Evolutionary conservation across 2,888 invertebrate species (phyloP).

Genomic region (Agrochola macilenta): DNA sequence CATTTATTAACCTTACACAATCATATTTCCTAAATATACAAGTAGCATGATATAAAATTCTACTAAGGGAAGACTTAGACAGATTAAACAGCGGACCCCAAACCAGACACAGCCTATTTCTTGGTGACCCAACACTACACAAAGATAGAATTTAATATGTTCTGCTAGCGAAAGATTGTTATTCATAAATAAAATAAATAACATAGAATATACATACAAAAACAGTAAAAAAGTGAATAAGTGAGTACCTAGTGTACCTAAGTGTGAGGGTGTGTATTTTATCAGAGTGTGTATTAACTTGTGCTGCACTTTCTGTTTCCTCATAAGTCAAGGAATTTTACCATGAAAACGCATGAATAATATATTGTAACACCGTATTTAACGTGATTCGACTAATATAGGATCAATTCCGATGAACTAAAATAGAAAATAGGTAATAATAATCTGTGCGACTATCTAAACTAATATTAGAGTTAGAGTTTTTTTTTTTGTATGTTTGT

Average conservation of each 20-base stretch:
- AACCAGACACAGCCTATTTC: background rate
- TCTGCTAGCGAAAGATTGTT: too few species aligned
- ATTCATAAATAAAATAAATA: background rate
- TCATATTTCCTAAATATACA: background rate
- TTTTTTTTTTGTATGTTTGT: too few species aligned
- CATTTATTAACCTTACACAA: background rate
- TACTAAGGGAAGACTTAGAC: background rate
- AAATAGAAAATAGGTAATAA: background rate
- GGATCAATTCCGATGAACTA: background rate
- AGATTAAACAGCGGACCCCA: background rate
- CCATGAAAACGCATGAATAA: background rate
- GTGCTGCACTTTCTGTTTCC: background rate
- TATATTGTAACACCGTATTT: background rate
- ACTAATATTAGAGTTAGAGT: too few species aligned
- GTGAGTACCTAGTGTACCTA: too few species aligned
- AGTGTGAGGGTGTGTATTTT: background rate
- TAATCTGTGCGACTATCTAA: background rate
- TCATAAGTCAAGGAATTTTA: too few species aligned
- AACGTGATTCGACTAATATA: background rate
- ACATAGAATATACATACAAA: background rate
- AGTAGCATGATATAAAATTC: background rate
- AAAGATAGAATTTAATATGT: too few species aligned
- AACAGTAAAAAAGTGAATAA: too few species aligned
- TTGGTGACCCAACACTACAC: background rate
- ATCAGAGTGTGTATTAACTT: background rate